Conservation (phyloP, 2,113 vertebrate species). For the Coturnix japonica region DNA sequence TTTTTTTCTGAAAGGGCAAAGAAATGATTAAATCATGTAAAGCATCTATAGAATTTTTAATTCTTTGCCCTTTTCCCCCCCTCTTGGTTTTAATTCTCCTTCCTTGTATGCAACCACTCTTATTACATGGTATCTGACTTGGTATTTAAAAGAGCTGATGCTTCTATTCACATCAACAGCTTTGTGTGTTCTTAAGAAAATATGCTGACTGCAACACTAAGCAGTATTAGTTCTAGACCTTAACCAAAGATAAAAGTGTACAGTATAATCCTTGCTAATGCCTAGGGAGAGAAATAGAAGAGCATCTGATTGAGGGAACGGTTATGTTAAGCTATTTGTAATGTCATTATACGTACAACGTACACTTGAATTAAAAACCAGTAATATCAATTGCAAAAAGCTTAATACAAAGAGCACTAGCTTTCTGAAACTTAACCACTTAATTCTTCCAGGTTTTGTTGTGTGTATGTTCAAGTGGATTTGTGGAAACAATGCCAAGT, state of each 20-base stretch:
- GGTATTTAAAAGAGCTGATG: neutral
- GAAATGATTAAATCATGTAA: neutral
- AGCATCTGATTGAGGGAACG: neutral
- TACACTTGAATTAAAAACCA: neutral
- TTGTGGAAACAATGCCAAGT: constrained; percentile 30
- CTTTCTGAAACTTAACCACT: constrained; percentile 46
- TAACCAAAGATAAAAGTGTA: neutral
- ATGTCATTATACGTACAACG: neutral
- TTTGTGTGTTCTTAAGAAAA: neutral
- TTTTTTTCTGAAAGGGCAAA: constrained; percentile 2
- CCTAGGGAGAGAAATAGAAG: neutral
- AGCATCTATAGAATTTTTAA: neutral
- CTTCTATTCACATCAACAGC: neutral
- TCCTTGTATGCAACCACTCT: neutral
- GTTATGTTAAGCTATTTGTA: neutral
- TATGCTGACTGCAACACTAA: neutral
- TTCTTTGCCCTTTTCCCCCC: neutral
- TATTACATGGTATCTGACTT: neutral
- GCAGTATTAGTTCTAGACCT: neutral
- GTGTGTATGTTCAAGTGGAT: constrained; percentile 31
- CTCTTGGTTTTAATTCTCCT: neutral
- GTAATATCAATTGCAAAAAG: neutral
- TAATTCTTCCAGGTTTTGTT: constrained; percentile 62
- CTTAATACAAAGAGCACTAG: neutral
- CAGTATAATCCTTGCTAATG: neutral